These are phyloP conservation scores for Carpatolechia fugitivella DNA, from an alignment of 2,888 invertebrate genomes.

Conservation along the genomic window DNA sequence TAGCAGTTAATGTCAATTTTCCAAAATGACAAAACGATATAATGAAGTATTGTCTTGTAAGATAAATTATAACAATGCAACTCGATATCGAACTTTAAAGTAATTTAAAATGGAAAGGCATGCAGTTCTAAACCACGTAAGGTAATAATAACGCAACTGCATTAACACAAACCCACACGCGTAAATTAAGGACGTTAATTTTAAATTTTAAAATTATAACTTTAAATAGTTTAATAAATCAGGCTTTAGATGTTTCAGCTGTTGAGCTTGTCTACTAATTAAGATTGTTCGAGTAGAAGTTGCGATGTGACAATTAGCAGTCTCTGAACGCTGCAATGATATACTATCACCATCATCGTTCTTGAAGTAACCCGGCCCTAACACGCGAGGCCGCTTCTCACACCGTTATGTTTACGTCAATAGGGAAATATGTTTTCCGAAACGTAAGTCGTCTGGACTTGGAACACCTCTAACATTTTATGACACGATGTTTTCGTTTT, in stretches of 20 bases:
- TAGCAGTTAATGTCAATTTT: conserved; percentile 17
- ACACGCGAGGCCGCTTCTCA: conserved; percentile 12
- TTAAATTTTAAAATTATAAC: conserved; percentile 37
- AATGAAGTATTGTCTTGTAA: conserved; percentile 24
- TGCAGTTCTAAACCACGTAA: conserved; percentile 35
- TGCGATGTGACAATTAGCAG: conserved; percentile 35
- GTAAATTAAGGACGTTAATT: conserved; percentile 53
- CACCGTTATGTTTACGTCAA: background rate
- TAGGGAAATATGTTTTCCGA: background rate
- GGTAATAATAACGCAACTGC: conserved; percentile 50
- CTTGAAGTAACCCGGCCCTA: background rate
- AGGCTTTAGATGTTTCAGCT: conserved; percentile 38
- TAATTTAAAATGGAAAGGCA: conserved; percentile 39
- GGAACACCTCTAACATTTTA: no score
- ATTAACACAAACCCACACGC: conserved; percentile 77
- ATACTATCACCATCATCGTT: background rate
- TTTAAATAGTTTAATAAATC: conserved; percentile 34
- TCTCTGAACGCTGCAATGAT: conserved; percentile 51
- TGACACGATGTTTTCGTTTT: no score
- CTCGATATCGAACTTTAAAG: conserved; percentile 25
- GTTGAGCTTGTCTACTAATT: conserved; percentile 39
- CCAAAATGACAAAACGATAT: conserved; percentile 23
- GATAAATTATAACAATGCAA: conserved; percentile 34
- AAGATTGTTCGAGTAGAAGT: conserved; percentile 22
- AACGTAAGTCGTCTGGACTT: no score